These are phyloP conservation scores for Sesia bembeciformis DNA, from an alignment of 2,888 invertebrate species.

Conservation along the genomic window DNA sequence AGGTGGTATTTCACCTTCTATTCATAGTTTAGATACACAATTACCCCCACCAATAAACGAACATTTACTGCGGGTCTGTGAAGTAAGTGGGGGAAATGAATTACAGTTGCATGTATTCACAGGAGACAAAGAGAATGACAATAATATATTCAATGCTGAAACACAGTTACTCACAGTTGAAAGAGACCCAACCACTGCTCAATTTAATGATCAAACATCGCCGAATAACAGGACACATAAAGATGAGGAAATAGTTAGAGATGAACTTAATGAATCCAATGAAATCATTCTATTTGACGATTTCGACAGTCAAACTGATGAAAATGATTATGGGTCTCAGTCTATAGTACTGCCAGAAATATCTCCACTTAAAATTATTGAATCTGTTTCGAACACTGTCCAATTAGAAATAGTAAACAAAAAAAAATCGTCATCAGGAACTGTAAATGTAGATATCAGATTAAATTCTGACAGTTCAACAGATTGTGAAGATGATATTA, in stretches of 20 bases:
- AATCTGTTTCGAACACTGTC: not conserved
- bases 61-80: constrained; percentile 29
- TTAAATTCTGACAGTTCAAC: constrained; percentile 28
- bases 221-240: not conserved
- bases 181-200: not conserved
- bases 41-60: constrained; percentile 12
- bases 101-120: constrained; percentile 35
- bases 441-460: constrained; percentile 7
- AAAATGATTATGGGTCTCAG: constrained; percentile 43
- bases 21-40: constrained; percentile 10
- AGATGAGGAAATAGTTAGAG: not conserved
- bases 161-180: constrained; percentile 10
- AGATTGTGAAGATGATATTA: constrained; percentile 29
- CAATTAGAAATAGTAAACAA: not conserved
- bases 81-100: constrained; percentile 35
- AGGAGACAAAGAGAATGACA: constrained; percentile 34
- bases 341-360: constrained; percentile 32
- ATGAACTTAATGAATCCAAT: constrained; percentile 29
- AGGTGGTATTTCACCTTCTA: constrained; percentile 2
- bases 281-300: constrained; percentile 50
- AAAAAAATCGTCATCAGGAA: not conserved
- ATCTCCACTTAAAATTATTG: constrained; percentile 4
- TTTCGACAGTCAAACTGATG: constrained; percentile 26
- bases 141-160: constrained; percentile 20
- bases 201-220: not conserved